These are phyloP conservation scores for Nudaria mundana DNA, from an alignment of 2,888 invertebrate genomes.

Conservation along the genomic window DNA sequence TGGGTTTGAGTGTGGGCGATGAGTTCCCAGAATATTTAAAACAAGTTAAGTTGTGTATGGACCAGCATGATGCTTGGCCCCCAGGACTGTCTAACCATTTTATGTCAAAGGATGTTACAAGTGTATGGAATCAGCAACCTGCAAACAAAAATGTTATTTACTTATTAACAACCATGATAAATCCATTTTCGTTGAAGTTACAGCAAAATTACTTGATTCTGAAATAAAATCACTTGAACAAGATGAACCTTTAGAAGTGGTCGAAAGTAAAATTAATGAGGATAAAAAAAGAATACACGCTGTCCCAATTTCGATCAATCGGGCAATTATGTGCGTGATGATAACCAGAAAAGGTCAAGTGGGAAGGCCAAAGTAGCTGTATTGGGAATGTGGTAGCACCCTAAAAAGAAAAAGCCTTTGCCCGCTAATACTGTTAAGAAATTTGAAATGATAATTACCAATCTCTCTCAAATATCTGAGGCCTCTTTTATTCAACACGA, in stretches of 20 bases:
- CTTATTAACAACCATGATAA: slow-evolving; percentile 39
- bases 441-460: slow-evolving; percentile 62
- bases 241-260: slow-evolving; percentile 45
- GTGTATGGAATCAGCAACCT: slow-evolving; percentile 56
- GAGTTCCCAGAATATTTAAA: slow-evolving; percentile 59
- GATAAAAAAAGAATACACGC: slow-evolving; percentile 53
- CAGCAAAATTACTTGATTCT: slow-evolving; percentile 41
- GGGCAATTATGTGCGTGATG: slow-evolving; percentile 64
- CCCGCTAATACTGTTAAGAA: slow-evolving; percentile 56
- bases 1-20: slow-evolving; percentile 59
- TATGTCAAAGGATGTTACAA: slow-evolving; percentile 51
- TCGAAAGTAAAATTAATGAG: slow-evolving; percentile 47
- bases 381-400: slow-evolving; percentile 73
- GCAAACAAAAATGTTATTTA: slow-evolving; percentile 40
- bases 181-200: slow-evolving; percentile 41
- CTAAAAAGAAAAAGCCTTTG: slow-evolving; percentile 73
- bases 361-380: slow-evolving; percentile 59
- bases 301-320: slow-evolving; percentile 67
- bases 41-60: slow-evolving; percentile 50
- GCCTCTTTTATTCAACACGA: slow-evolving; percentile 71
- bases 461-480: slow-evolving; percentile 62
- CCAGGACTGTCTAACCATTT: slow-evolving; percentile 46
- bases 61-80: slow-evolving; percentile 50
- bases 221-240: slow-evolving; percentile 43
- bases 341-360: slow-evolving; percentile 57